Percentiles rank a stretch among this genome's conserved stretches.
These are phyloP conservation scores for Sarcoramphus papa DNA, from an alignment of 2,797 vertebrate genomes.

Conservation along the genomic window DNA sequence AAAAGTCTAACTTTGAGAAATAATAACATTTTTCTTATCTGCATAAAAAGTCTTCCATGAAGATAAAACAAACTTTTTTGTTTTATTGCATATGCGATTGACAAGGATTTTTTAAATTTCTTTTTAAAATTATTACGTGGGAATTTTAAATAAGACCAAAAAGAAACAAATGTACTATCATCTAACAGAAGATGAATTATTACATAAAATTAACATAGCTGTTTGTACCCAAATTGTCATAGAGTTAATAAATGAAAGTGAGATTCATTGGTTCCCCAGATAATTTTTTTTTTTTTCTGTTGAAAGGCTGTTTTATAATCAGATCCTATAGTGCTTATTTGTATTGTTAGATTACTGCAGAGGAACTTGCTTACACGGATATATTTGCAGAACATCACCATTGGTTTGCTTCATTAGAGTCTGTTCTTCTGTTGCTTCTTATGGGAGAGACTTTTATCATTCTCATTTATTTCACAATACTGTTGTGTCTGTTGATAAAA, in stretches of 20 bases:
- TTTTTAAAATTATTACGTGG: not conserved
- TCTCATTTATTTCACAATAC: not conserved
- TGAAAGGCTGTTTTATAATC: not conserved
- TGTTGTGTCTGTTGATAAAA: not conserved
- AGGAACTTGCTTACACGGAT: not conserved
- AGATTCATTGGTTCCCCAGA: fast-evolving
- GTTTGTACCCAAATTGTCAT: not conserved
- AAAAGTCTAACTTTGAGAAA: not conserved
- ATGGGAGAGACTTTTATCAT: not conserved
- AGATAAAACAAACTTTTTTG: not conserved
- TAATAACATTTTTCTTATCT: not conserved
- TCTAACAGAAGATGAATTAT: not conserved
- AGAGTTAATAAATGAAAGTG: not conserved
- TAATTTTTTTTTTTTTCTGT: not conserved
- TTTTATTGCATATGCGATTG: not conserved
- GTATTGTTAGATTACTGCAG: not conserved
- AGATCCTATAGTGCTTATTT: not conserved
- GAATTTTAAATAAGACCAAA: not conserved
- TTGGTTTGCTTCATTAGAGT: not conserved
- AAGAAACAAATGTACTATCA: not conserved
- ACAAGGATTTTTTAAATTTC: not conserved
- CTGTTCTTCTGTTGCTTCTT: not conserved
- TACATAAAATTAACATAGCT: not conserved
- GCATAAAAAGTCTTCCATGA: not conserved
- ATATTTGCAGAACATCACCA: not conserved